Evolutionary conservation across 2,113 vertebrate species (phyloP), one percentile per base, ranked within the genome.

Genomic region (Seriola dumerili): DNA sequence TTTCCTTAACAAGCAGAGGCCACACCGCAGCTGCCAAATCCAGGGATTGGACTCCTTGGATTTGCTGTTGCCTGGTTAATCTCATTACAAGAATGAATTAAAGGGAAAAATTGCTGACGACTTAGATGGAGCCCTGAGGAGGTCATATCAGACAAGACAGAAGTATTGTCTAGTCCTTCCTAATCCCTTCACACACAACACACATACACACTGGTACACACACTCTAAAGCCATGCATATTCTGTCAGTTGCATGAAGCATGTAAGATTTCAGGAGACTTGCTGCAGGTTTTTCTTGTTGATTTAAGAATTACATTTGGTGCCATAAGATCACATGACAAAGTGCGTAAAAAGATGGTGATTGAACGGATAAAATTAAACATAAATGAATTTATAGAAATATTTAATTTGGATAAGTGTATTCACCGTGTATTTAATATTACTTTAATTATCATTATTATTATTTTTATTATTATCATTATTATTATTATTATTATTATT

Each of bases 101-200:
- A 94, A 93, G 87, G 61, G 88, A 92, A 95, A 95, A 95, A 95
- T 93, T 95, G 95, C 95, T 96, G 95, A 96, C 93, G 89, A 93
- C 85, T 95, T 94, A 93, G 55, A 89, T 92, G 83, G 89, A 93
- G 91, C 90, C 85, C 83, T 79, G 89, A 93, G 90, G 91, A 95
- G 94, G 94, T 94, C 94, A 95, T 93, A 93, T 93, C 91, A 93
- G 93, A 94, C 91, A 91, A 89, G 91, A 93, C 89, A 93, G 87
- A 93, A 93, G 89, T 84, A 91, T 91, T 93, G 94, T 94, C 93
- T 95, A 78, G 90, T 84, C 90, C 73, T 38, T 64, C 69, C 85
- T 94, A 90, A 94, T 91, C 86, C 77, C 57, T 34, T 46, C 54
- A 73, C 79, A 70, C 79, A 83, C 13, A 25, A 50, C 50, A 66